These are phyloP conservation scores for Dasyurus viverrinus DNA, from an alignment of 2,113 vertebrate species.

Conservation along the genomic window DNA sequence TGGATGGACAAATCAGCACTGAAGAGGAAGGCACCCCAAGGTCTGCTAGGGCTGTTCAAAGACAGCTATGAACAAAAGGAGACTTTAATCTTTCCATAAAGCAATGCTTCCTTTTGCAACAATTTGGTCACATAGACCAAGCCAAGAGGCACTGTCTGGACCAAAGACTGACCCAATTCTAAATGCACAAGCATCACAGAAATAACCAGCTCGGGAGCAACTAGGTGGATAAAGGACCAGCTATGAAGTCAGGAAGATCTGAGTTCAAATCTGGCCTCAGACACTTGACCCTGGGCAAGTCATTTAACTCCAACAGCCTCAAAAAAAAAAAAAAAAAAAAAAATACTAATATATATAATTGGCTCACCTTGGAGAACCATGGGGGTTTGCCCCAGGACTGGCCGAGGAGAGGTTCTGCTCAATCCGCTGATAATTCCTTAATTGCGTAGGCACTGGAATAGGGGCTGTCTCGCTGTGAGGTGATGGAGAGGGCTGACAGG, in stretches of 20 bases:
- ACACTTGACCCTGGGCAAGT: too few species aligned
- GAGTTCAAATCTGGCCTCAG: too few species aligned
- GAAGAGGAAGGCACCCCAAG: too few species aligned
- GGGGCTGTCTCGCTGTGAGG: constrained; percentile 93
- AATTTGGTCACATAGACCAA: background rate
- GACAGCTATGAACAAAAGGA: background rate
- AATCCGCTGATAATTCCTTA: constrained; percentile 97
- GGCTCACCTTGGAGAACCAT: constrained; percentile 93
- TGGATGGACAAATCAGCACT: too few species aligned
- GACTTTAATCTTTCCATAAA: background rate
- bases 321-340: too few species aligned
- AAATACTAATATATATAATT: too few species aligned
- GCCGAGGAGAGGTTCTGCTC: constrained; percentile 95
- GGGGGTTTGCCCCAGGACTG: constrained; percentile 86
- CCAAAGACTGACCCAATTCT: background rate
- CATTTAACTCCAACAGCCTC: too few species aligned
- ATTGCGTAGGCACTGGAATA: constrained; percentile 96
- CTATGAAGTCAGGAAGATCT: too few species aligned
- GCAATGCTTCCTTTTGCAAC: background rate
- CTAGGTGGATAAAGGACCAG: too few species aligned
- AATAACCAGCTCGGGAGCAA: background rate
- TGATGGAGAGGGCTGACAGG: constrained; percentile 89
- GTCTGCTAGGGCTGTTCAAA: background rate
- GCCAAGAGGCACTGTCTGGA: background rate
- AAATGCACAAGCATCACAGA: background rate